These are phyloP conservation scores for Euura saliciscinereae DNA, from an alignment of 1,140 invertebrate genomes.

Conservation along the genomic window DNA sequence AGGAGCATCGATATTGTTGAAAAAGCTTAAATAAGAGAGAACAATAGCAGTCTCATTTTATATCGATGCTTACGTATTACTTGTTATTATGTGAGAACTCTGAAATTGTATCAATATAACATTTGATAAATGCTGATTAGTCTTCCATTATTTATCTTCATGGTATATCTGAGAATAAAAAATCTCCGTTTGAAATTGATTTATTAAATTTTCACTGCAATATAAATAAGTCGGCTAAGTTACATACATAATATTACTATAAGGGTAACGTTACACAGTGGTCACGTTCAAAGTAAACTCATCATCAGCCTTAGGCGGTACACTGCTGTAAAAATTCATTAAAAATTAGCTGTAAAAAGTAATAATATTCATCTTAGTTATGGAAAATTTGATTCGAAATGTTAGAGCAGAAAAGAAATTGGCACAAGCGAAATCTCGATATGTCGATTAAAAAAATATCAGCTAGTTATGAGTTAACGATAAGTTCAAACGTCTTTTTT, in stretches of 20 bases:
- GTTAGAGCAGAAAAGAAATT: background rate
- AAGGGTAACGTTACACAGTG: background rate
- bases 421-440: background rate
- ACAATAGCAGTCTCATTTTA: background rate
- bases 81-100: background rate
- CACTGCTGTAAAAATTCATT: background rate
- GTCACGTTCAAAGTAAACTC: background rate
- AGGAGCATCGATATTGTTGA: slow-evolving; percentile 62
- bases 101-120: background rate
- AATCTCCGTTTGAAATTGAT: background rate
- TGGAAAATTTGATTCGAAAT: background rate
- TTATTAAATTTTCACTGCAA: slow-evolving; percentile 13
- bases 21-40: slow-evolving; percentile 48
- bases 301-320: background rate
- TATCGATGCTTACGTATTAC: background rate
- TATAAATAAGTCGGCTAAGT: slow-evolving; percentile 19
- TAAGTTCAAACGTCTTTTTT: background rate
- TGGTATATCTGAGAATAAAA: background rate
- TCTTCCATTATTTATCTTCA: background rate
- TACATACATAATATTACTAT: slow-evolving; percentile 4
- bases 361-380: background rate
- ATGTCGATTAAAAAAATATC: background rate
- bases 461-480: background rate
- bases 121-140: background rate
- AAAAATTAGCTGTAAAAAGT: slow-evolving; percentile 1